A percentile compares a stretch with the other conserved stretches of the same genome.
Evolutionary conservation across 1,140 invertebrate genomes (phyloP).

Genomic region (Spodoptera frugiperda): DNA sequence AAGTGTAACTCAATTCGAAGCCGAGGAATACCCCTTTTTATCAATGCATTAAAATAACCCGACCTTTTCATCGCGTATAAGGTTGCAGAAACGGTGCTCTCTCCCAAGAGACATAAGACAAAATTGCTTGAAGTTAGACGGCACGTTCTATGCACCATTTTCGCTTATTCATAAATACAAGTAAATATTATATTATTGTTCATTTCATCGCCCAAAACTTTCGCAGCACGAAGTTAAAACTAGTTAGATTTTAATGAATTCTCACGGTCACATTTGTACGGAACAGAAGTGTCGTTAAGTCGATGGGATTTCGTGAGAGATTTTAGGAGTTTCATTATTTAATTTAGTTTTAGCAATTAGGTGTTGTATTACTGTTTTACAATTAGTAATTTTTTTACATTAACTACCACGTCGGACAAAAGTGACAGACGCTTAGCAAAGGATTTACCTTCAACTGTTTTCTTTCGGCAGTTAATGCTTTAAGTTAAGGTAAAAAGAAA

Average conservation of each 20-base stretch:
- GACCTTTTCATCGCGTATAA: constrained; percentile 27
- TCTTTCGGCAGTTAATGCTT: no score
- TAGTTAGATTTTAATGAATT: constrained; percentile 25
- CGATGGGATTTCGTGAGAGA: not conserved
- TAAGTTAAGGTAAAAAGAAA: no score
- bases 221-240: not conserved
- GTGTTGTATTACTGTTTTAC: no score
- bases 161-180: not conserved
- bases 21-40: constrained; percentile 20
- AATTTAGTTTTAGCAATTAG: no score
- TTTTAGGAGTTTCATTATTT: no score
- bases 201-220: constrained; percentile 9
- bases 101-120: constrained; percentile 11
- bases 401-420: no score
- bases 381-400: no score
- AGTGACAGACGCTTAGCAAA: no score
- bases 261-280: constrained; percentile 6
- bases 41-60: constrained; percentile 28
- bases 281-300: constrained; percentile 16
- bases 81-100: constrained; percentile 1
- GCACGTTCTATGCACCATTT: not conserved
- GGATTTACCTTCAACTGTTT: no score
- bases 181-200: constrained; percentile 12
- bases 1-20: constrained; percentile 25
- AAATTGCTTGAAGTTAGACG: constrained; percentile 27